A percentile compares a stretch with the other conserved stretches of the same genome.
These are phyloP conservation scores for Pseudopipra pipra DNA, from an alignment of 2,113 vertebrate species.

Conservation along the genomic window DNA sequence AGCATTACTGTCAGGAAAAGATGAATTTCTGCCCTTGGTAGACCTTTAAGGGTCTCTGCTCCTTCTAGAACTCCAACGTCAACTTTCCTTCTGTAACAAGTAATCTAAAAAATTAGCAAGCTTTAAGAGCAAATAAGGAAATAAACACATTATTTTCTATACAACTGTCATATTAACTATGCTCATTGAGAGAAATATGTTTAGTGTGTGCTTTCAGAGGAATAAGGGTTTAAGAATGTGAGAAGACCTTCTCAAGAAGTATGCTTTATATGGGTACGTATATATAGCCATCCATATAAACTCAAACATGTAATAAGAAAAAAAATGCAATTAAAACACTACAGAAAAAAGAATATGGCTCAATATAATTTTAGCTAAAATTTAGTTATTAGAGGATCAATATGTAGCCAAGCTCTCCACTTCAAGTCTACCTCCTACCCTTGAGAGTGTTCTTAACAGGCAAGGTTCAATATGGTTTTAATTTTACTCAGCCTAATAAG, in stretches of 20 bases:
- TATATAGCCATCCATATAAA: background rate
- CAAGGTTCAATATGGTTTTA: background rate
- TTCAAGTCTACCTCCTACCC: background rate
- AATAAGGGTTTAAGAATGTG: background rate
- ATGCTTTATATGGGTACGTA: background rate
- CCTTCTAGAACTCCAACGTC: background rate
- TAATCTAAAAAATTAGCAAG: background rate
- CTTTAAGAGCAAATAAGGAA: background rate
- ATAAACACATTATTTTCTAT: background rate
- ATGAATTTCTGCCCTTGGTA: constrained; percentile 70
- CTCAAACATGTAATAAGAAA: background rate
- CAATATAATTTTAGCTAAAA: background rate
- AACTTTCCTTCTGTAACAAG: constrained; percentile 11
- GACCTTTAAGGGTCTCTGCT: constrained; percentile 50
- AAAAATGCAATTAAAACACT: background rate
- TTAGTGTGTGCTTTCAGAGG: background rate
- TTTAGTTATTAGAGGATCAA: background rate
- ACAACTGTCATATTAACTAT: background rate
- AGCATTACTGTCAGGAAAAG: constrained; percentile 60
- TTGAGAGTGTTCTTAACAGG: background rate
- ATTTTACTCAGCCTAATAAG: background rate
- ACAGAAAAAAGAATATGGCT: background rate
- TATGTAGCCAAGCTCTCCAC: background rate
- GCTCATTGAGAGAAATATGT: background rate
- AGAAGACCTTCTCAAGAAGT: background rate